A percentile compares a stretch with the other conserved stretches of the same genome.
These are phyloP conservation scores for Anoplopoma fimbria DNA, from an alignment of 2,113 vertebrate genomes.

Conservation along the genomic window DNA sequence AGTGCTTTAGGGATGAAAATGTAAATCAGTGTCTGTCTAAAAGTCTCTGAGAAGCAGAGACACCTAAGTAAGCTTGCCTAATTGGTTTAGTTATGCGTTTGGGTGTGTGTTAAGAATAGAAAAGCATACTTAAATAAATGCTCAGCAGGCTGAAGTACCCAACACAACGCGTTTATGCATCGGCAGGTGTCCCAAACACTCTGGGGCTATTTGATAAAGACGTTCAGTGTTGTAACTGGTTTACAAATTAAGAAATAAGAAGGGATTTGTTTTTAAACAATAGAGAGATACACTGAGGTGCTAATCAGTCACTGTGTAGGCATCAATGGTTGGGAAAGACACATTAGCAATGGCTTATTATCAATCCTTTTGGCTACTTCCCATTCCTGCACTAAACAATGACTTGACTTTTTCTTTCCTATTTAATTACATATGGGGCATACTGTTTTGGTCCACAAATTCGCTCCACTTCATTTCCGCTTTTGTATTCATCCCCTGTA, in stretches of 20 bases:
- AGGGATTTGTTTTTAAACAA: not conserved
- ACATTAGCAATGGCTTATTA: not conserved
- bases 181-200: conserved; percentile 4
- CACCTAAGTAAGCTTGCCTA: conserved; percentile 10
- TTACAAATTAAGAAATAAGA: conserved; percentile 4
- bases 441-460: not conserved
- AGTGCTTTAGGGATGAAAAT: conserved; percentile 23
- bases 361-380: not conserved
- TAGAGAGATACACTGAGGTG: not conserved
- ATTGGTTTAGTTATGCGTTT: conserved; percentile 28
- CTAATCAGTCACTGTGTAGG: not conserved
- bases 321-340: not conserved
- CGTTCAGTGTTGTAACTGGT: not conserved
- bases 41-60: conserved; percentile 15
- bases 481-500: not conserved
- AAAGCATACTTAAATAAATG: conserved; percentile 7
- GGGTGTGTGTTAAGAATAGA: not conserved
- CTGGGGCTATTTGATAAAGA: not conserved
- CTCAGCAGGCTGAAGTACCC: not conserved
- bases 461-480: not conserved
- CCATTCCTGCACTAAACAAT: not conserved
- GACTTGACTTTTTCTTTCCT: not conserved
- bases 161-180: conserved; percentile 4
- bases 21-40: conserved; percentile 19
- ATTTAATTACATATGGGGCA: not conserved